Conservation (phyloP, 2,888 invertebrate genomes). For the Rotaria macrura region DNA sequence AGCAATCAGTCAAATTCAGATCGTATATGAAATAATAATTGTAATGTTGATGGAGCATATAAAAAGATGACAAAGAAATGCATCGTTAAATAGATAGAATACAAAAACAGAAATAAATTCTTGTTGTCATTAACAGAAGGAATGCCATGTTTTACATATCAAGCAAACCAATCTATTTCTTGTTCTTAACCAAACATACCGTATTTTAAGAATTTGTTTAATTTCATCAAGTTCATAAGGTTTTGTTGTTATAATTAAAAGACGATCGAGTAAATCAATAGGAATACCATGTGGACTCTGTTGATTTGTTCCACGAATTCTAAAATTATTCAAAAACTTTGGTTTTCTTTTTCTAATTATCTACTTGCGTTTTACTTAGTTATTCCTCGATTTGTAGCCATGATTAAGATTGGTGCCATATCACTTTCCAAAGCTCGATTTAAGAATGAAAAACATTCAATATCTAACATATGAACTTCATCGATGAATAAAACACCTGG, state of each 20-base stretch:
- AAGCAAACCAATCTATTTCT: not conserved
- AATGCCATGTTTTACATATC: too few species aligned
- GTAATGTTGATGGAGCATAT: too few species aligned
- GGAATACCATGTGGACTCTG: constrained; percentile 93
- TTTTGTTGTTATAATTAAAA: constrained; percentile 81
- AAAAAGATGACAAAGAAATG: too few species aligned
- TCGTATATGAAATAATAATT: too few species aligned
- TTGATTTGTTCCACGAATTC: constrained; percentile 84
- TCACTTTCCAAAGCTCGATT: constrained; percentile 93
- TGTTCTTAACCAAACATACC: constrained; percentile 45
- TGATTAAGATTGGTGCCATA: constrained; percentile 90
- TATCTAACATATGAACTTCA: constrained; percentile 96
- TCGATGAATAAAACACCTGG: constrained; percentile 90
- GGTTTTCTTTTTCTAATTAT: not conserved
- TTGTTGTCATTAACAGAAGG: too few species aligned
- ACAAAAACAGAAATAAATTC: too few species aligned
- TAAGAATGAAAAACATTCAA: constrained; percentile 94
- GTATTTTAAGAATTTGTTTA: constrained; percentile 76
- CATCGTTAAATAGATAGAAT: too few species aligned
- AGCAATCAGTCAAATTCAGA: too few species aligned
- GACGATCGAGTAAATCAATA: constrained; percentile 81
- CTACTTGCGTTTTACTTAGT: constrained; percentile 52
- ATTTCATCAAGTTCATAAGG: constrained; percentile 79
- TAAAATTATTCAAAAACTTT: constrained; percentile 38
- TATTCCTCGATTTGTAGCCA: constrained; percentile 92